These are phyloP conservation scores for Camponotus fellah DNA, from an alignment of 2,888 invertebrate genomes.

Conservation along the genomic window DNA sequence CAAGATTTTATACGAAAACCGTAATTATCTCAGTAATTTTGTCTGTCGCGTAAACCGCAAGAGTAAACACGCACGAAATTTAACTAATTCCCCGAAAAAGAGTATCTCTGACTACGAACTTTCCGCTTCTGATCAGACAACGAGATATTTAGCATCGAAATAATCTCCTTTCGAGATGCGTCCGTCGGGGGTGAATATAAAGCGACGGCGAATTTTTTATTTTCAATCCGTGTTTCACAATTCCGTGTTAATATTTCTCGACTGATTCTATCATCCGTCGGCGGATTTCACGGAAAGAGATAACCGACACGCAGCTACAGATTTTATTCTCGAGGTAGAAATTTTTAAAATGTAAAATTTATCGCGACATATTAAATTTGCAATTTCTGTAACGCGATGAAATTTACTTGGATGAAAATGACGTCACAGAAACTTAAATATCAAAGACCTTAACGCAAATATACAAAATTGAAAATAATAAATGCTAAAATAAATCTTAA, in stretches of 20 bases:
- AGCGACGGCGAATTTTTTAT: slow-evolving; percentile 5
- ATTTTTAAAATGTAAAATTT: background rate
- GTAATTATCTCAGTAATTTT: slow-evolving; percentile 27
- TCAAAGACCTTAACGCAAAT: background rate
- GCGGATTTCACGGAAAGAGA: background rate
- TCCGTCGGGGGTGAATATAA: background rate
- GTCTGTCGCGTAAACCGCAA: slow-evolving; percentile 49
- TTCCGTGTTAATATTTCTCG: background rate
- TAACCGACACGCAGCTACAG: background rate
- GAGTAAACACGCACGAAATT: slow-evolving; percentile 22
- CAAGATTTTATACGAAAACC: background rate
- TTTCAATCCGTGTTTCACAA: slow-evolving; percentile 15
- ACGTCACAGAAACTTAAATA: background rate
- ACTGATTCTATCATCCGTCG: slow-evolving; percentile 18
- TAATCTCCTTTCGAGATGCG: background rate
- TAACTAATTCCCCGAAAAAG: slow-evolving; percentile 63
- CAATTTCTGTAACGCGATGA: background rate
- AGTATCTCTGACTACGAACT: background rate
- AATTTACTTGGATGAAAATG: background rate
- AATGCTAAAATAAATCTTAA: background rate
- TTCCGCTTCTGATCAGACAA: slow-evolving; percentile 17
- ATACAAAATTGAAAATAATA: background rate
- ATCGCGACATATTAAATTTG: background rate
- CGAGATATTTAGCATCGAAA: slow-evolving; percentile 34
- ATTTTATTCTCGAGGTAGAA: background rate